phyloP scores from a whole-genome alignment of 2,888 invertebrate species.

The Micropterix aruncella region DNA sequence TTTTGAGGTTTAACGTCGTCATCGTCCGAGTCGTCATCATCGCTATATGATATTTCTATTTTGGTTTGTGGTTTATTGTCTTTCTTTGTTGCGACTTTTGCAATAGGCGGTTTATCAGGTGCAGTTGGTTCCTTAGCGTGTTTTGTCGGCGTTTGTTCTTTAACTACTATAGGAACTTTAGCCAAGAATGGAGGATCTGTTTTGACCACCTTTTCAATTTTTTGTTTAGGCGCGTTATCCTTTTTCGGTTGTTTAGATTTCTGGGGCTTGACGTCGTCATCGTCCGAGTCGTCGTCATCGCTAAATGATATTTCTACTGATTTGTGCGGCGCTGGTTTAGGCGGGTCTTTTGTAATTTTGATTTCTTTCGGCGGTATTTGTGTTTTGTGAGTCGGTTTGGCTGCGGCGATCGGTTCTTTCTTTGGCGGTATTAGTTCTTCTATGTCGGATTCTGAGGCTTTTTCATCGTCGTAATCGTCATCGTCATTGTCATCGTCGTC shows the following conservation, averaged over 20 bases:
- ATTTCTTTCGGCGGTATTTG: too few species aligned
- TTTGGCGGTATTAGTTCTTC: too few species aligned
- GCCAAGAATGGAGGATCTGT: too few species aligned
- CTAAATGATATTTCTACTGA: constrained; percentile 4
- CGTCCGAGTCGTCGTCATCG: constrained; percentile 12
- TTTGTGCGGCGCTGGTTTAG: constrained; percentile 6
- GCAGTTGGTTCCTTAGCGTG: constrained; percentile 9
- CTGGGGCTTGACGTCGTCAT: constrained; percentile 13
- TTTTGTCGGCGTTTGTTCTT: too few species aligned
- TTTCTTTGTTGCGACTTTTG: constrained; percentile 12
- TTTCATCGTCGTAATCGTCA: constrained; percentile 4
- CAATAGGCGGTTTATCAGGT: constrained; percentile 8
- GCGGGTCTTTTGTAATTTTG: constrained; percentile 8
- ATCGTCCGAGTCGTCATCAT: constrained; percentile 13
- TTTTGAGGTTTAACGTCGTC: constrained; percentile 13
- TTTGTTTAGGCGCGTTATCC: constrained; percentile 10
- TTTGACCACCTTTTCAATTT: constrained; percentile 14
- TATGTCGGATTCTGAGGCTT: constrained; percentile 17
- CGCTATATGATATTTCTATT: constrained; percentile 2
- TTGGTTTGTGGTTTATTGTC: constrained; percentile 10
- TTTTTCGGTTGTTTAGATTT: constrained; percentile 12
- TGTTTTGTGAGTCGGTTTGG: too few species aligned
- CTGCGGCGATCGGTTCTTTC: too few species aligned
- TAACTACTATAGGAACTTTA: too few species aligned
- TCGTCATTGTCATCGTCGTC: constrained; percentile 10